Conservation (phyloP, 2,888 invertebrate genomes). For the Lepidocyrtoides sp. region DNA sequence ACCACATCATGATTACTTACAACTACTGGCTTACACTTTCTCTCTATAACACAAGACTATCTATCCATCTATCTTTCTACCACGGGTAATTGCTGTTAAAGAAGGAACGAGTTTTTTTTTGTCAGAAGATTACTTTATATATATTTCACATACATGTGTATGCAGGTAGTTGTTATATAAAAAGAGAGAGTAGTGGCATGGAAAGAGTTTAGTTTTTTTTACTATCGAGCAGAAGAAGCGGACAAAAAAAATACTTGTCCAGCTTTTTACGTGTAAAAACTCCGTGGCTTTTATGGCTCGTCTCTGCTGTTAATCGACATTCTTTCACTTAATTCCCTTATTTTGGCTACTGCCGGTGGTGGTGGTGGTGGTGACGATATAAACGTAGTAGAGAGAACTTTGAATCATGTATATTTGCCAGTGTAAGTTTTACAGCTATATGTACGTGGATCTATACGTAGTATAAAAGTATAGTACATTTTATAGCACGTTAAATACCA, state of each 20-base stretch:
- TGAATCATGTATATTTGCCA: background rate
- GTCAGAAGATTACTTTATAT: conserved; percentile 26
- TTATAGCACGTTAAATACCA: conserved; percentile 70
- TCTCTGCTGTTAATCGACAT: conserved; percentile 77
- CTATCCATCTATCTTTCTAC: conserved; percentile 28
- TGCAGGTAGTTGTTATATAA: background rate
- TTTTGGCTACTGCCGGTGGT: conserved; percentile 44
- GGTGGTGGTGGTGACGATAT: background rate
- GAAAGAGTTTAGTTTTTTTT: conserved; percentile 38
- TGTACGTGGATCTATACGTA: no score
- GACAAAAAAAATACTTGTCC: conserved; percentile 64
- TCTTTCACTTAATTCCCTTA: conserved; percentile 75
- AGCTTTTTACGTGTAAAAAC: conserved; percentile 71
- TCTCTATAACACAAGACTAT: background rate
- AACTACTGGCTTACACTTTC: background rate
- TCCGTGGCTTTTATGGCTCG: conserved; percentile 67
- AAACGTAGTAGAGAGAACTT: conserved; percentile 5
- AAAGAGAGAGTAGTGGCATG: background rate
- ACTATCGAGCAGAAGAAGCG: conserved; percentile 22
- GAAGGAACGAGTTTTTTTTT: conserved; percentile 23
- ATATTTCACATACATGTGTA: no score
- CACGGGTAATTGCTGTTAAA: conserved; percentile 49
- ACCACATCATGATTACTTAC: conserved; percentile 57
- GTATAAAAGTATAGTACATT: background rate
- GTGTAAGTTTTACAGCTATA: background rate